A percentile compares a stretch with the other conserved stretches of the same genome.
Evolutionary conservation across 1,140 invertebrate genomes (phyloP).

Genomic region (Trigoniulus corallinus): DNA sequence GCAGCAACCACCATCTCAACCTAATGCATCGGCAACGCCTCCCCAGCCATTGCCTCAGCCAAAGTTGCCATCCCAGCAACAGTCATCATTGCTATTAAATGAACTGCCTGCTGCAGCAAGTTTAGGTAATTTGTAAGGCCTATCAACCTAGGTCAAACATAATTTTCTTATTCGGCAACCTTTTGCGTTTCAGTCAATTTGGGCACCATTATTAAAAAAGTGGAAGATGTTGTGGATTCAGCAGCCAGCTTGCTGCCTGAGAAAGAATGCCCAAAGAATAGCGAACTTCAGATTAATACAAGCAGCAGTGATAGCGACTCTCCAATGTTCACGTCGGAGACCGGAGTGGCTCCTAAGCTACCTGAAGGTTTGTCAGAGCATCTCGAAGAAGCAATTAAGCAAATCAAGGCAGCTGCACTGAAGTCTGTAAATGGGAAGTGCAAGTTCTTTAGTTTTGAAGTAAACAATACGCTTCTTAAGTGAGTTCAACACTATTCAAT

Average conservation of each 20-base stretch:
- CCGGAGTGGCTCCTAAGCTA: constrained; percentile 30
- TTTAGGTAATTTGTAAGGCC: too few species aligned
- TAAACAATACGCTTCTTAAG: constrained; percentile 43
- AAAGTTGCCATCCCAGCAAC: too few species aligned
- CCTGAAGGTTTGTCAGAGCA: constrained; percentile 38
- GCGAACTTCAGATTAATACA: constrained; percentile 13
- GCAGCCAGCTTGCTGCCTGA: too few species aligned
- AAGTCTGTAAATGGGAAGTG: constrained; percentile 38
- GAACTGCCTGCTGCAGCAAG: too few species aligned
- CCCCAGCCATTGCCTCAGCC: too few species aligned
- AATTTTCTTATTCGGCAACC: too few species aligned
- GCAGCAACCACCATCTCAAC: constrained; percentile 1
- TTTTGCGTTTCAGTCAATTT: too few species aligned
- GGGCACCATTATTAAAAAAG: too few species aligned
- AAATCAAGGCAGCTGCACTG: constrained; percentile 37
- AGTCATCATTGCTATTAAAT: too few species aligned
- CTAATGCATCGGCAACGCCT: background rate
- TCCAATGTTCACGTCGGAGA: constrained; percentile 23
- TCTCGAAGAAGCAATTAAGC: constrained; percentile 35
- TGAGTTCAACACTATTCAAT: constrained; percentile 21
- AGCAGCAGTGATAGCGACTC: constrained; percentile 14
- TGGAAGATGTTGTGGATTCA: too few species aligned
- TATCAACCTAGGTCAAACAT: too few species aligned
- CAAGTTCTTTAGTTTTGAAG: constrained; percentile 41
- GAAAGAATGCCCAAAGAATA: too few species aligned